Base-by-base conservation (phyloP, 2,888 invertebrate genomes). In the Hydrotaea diabolus region DNA sequence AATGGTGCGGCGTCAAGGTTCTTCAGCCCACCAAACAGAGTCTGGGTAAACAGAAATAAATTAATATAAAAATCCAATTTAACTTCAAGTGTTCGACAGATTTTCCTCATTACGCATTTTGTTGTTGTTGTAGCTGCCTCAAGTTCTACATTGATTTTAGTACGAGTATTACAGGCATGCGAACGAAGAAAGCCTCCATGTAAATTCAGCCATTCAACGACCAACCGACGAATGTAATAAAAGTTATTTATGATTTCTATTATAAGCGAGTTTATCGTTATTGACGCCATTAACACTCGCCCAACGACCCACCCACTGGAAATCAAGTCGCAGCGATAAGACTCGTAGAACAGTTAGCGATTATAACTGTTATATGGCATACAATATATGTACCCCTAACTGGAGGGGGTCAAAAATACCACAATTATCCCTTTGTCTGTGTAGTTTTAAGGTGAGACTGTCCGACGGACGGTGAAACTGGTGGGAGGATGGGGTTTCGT, bases 201-300 rank as follows among this genome's bases (percentile, higher is more conserved):
- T 43, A 43, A 43, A 43, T n/a, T 49, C 49, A 13, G n/a, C 49
- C n/a, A 49, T 49, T 43, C 43, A 53, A 17, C 9, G 21, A 39
- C 39, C 9, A 57, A 39, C 39, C 13, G 23, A 59, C 26, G 15
- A 39, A 11, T 39, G 13, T n/a, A 21, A 39, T 66, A 66, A 66
- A 66, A 7, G 21, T 46, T 23, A 69, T 69, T 69, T 69, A 69
- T 69, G 23, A 46, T 15, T 43, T 43, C 69, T 43, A 69, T 69
- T 69, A 69, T 0, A 19, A 46, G 23, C 21, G 13, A 69, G 43
- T 69, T 39, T 39, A 69, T 23, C 21, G 43, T 69, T 69, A 43
- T 69, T 21, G 46, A 46, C 15, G 43, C 15, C 69, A 46, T 69
- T 69, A 69, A 46, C 49, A 15, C 3, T n/a, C 49, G 2, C 49